Conservation (phyloP, 2,797 vertebrate species). For the Peromyscus eremicus region DNA sequence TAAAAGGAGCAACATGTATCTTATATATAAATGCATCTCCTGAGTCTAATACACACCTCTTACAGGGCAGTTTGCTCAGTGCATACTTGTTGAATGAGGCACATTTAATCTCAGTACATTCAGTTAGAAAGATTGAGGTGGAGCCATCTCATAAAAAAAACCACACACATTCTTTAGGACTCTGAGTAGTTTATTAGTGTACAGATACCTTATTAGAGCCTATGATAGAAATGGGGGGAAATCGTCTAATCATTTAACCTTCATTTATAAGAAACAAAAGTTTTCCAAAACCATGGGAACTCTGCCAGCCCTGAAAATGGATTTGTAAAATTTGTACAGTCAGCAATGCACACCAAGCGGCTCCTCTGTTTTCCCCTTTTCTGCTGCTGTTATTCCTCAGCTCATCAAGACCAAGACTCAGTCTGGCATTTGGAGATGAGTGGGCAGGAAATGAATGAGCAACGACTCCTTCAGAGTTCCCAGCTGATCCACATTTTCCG, state of each 20-base stretch:
- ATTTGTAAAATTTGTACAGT: neutral
- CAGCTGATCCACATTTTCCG: neutral
- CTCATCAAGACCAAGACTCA: neutral
- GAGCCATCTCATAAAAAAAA: neutral
- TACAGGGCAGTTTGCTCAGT: neutral
- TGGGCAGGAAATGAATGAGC: neutral
- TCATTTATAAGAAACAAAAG: slow-evolving; percentile 42
- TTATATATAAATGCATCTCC: neutral
- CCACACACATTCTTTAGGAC: slow-evolving; percentile 1
- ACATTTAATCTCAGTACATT: neutral
- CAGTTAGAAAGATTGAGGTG: slow-evolving; percentile 9
- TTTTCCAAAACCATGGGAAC: slow-evolving; percentile 7
- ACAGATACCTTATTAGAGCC: slow-evolving; percentile 40
- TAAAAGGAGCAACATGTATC: neutral
- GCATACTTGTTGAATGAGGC: slow-evolving; percentile 33
- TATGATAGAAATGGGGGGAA: neutral
- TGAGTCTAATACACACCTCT: neutral
- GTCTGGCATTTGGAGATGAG: neutral
- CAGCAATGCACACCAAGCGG: neutral
- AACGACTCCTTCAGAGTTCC: neutral
- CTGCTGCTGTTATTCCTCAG: neutral
- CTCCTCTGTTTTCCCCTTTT: neutral
- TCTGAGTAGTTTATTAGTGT: slow-evolving; percentile 52
- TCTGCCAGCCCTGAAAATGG: neutral
- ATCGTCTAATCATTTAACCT: slow-evolving; percentile 15